These are phyloP conservation scores for Orgyia antiqua DNA, from an alignment of 2,888 invertebrate genomes.

Conservation along the genomic window DNA sequence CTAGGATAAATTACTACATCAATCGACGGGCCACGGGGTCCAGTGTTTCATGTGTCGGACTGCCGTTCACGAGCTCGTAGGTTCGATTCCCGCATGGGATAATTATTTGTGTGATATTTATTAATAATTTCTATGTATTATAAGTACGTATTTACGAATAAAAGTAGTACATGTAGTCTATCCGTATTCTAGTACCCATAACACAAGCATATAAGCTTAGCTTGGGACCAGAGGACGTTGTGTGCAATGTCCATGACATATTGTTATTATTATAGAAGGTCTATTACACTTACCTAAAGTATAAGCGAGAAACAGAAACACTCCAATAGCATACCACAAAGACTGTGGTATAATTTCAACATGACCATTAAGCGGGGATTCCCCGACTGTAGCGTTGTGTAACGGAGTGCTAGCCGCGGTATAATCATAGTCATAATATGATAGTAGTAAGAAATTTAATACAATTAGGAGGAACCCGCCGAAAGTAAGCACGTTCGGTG, in stretches of 20 bases:
- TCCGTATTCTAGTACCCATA: not conserved
- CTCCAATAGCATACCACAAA: conserved; percentile 90
- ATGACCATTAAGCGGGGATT: conserved; percentile 43
- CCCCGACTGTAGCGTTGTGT: conserved; percentile 45
- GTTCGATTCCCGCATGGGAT: too few relatives aligned
- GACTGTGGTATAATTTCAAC: conserved; percentile 84
- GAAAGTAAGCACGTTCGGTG: conserved; percentile 97
- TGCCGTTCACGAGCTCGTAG: too few relatives aligned
- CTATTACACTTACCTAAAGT: conserved; percentile 95
- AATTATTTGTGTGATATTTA: too few relatives aligned
- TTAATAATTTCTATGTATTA: too few relatives aligned
- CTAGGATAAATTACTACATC: too few relatives aligned
- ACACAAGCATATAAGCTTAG: too few relatives aligned
- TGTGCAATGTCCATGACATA: not conserved
- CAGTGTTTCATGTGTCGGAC: too few relatives aligned
- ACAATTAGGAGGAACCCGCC: conserved; percentile 95
- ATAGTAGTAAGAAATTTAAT: conserved; percentile 89
- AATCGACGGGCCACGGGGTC: too few relatives aligned
- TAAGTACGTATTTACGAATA: not conserved
- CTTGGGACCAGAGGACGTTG: too few relatives aligned
- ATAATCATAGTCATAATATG: conserved; percentile 93
- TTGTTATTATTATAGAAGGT: not conserved
- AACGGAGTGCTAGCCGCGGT: conserved; percentile 81
- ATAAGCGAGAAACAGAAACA: conserved; percentile 96
- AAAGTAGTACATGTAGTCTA: conserved; percentile 1